A percentile compares a stretch with the other conserved stretches of the same genome.
Evolutionary conservation across 1,140 invertebrate species (phyloP).

Genomic region (Araneus ventricosus): DNA sequence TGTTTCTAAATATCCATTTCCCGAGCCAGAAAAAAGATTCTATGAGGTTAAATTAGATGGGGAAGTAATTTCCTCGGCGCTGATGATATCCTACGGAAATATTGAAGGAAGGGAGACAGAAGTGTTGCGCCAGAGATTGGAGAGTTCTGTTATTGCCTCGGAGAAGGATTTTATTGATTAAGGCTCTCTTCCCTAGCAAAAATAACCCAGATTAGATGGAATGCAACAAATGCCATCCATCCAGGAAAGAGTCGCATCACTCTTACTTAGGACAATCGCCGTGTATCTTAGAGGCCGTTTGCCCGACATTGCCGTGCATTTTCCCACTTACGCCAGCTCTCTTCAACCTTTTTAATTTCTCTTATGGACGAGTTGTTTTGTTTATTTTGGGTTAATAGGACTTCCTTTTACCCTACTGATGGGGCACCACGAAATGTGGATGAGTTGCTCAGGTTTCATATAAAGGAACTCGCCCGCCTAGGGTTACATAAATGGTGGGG

Average conservation of each 20-base stretch:
- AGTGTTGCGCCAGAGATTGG: background rate
- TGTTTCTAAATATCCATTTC: background rate
- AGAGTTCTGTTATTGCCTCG: background rate
- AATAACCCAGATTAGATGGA: background rate
- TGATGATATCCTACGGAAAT: background rate
- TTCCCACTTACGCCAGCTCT: too few relatives aligned
- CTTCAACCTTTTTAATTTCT: too few relatives aligned
- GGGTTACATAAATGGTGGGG: too few relatives aligned
- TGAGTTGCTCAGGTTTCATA: too few relatives aligned
- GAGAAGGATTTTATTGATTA: background rate
- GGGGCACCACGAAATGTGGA: too few relatives aligned
- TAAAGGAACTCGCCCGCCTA: too few relatives aligned
- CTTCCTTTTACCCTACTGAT: too few relatives aligned
- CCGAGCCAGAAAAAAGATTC: background rate
- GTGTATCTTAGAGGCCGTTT: too few relatives aligned
- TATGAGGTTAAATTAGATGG: slow-evolving; percentile 1
- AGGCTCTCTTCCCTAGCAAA: background rate
- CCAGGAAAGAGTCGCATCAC: background rate
- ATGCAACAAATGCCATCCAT: background rate
- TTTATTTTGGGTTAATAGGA: too few relatives aligned
- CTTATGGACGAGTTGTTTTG: too few relatives aligned
- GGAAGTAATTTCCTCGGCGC: background rate
- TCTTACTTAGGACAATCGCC: too few relatives aligned
- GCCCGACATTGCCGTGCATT: too few relatives aligned
- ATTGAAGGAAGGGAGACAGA: background rate